Conservation (phyloP, 2,888 invertebrate species). For the Kryphioiulus occultus region DNA sequence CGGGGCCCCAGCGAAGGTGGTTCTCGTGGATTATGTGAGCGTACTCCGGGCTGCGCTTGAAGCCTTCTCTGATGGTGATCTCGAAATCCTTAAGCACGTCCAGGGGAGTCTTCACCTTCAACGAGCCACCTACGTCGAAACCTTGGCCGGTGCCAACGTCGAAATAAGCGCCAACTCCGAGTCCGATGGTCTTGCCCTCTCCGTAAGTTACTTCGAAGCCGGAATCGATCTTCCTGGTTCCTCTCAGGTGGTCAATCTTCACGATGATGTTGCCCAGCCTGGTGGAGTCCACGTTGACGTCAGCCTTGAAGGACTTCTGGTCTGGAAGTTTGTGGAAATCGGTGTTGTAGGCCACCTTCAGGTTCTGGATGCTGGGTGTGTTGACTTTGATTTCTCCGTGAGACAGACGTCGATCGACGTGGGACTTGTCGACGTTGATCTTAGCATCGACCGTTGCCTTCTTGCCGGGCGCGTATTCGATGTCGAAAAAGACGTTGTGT, state of each 20-base stretch:
- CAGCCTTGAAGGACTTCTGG: slow-evolving; percentile 14
- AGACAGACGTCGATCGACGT: slow-evolving; percentile 37
- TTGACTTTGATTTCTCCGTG: slow-evolving; percentile 43
- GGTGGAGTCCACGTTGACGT: slow-evolving; percentile 2
- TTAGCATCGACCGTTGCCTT: slow-evolving; percentile 45
- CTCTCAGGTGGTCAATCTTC: slow-evolving; percentile 41
- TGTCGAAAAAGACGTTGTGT: slow-evolving; percentile 43
- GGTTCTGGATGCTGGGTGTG: background rate
- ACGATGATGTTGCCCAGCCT: slow-evolving; percentile 2
- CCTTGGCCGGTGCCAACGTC: slow-evolving; percentile 44
- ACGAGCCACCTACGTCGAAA: slow-evolving; percentile 45
- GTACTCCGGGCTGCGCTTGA: slow-evolving; percentile 24
- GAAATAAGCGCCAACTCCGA: background rate
- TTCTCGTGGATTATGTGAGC: slow-evolving; percentile 49
- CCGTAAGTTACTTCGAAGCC: slow-evolving; percentile 31
- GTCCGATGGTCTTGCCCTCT: background rate
- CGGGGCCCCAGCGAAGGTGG: slow-evolving; percentile 41
- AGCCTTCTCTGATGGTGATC: slow-evolving; percentile 47
- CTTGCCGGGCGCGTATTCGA: slow-evolving; percentile 49
- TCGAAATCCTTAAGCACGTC: slow-evolving; percentile 42
- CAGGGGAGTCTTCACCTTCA: slow-evolving; percentile 47
- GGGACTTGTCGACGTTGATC: slow-evolving; percentile 48
- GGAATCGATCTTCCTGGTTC: slow-evolving; percentile 41
- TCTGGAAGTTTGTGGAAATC: slow-evolving; percentile 47
- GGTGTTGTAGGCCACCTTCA: slow-evolving; percentile 48